Percentiles rank a stretch among this genome's conserved stretches.
phyloP scores from a whole-genome alignment of 2,888 invertebrate species.

The Penaeus monodon region DNA sequence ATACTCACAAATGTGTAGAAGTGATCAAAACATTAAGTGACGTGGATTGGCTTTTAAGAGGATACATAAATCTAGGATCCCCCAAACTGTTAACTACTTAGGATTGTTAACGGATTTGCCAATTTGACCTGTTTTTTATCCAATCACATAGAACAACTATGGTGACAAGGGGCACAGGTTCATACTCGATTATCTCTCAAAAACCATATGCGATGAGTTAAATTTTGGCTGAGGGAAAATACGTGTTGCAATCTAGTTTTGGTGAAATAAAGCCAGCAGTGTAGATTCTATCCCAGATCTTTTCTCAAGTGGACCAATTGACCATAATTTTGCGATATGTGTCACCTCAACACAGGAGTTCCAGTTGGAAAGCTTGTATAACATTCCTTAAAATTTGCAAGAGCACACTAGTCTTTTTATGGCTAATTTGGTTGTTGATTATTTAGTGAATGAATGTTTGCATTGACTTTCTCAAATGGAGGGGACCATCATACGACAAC shows the following conservation, averaged over 20 bases:
- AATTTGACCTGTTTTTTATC: conserved; percentile 24
- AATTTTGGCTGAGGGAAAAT: conserved; percentile 62
- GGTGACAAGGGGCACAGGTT: conserved; percentile 26
- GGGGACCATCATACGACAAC: too few relatives aligned
- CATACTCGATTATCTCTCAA: background rate
- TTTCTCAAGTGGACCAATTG: conserved; percentile 50
- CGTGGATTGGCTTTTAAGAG: conserved; percentile 59
- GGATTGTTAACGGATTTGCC: conserved; percentile 31
- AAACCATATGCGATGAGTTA: conserved; percentile 68
- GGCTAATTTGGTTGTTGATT: too few relatives aligned
- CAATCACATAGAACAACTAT: conserved; percentile 28
- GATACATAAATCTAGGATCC: conserved; percentile 31
- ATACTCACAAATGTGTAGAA: conserved; percentile 39
- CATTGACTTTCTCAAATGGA: too few relatives aligned
- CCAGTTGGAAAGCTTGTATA: conserved; percentile 16
- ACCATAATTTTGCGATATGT: conserved; percentile 37
- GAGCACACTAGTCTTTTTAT: conserved; percentile 31
- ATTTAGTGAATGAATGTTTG: too few relatives aligned
- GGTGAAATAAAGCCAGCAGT: conserved; percentile 62
- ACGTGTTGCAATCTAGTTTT: conserved; percentile 63
- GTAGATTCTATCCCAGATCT: conserved; percentile 64
- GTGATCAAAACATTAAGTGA: conserved; percentile 23
- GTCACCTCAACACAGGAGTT: conserved; percentile 28
- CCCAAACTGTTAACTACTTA: conserved; percentile 44
- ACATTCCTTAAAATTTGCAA: conserved; percentile 8